Evolutionary conservation across 1,140 invertebrate species (phyloP), one percentile per base, ranked within the genome.

Genomic region (Camponotus vicinus): DNA sequence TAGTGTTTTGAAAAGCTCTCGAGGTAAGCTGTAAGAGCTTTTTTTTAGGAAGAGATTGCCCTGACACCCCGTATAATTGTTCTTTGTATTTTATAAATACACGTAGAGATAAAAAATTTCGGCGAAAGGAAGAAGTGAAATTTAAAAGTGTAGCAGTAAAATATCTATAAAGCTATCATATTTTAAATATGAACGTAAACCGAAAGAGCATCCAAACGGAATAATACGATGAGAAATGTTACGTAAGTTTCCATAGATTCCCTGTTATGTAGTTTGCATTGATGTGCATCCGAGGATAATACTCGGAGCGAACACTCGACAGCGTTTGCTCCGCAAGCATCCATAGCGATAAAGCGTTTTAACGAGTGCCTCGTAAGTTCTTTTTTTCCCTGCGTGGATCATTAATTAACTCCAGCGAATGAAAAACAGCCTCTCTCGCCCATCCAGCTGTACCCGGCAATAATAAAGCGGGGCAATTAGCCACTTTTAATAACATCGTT

Each of bases 401-500:
- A 90, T 90, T 90, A 90, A 90, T 90, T 90, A 90, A 84, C 86
- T 71, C 64, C 15, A 76, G n/a, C 61, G 85, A 86, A 90, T 88
- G 88, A 90, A 90, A 87, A 88, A 88, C 89, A 90, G 89, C 64
- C 82, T 88, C 86, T 88, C 77, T 88, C 77, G 80, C 77, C 82
- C 83, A 86, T 90, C 79, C 88, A 79, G 61, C 86, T 64, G 86
- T 57, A 86, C 40, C 71, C 59, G 71, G 75, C 82, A 77, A 88
- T 90, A 90, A 90, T 90, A 90, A 90, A 90, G 55, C 86, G 76
- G 64, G 86, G 75, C 86, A 90, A 90, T 90, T 90, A 90, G 89
- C 89, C 89, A 90, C 89, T 90, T 90, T 90, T 90, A 90, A 90
- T 87, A 90, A 90, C 89, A 88, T 87, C 88, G 88, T 87, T 90